Conservation (phyloP, 2,797 vertebrate species). For the Morelia viridis region DNA sequence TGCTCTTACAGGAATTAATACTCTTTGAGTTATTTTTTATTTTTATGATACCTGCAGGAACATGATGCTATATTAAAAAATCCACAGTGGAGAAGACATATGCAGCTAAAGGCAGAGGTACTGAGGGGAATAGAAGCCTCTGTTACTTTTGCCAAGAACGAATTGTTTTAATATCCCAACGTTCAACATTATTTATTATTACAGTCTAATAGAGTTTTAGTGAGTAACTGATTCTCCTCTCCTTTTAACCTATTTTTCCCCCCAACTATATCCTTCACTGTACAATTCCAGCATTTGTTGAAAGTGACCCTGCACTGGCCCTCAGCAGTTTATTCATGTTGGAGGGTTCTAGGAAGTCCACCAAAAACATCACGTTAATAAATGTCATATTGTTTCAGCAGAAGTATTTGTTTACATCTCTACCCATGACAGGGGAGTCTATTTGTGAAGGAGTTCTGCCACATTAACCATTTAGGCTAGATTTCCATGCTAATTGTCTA, state of each 20-base stretch:
- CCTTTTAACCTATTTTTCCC: conserved; percentile 62
- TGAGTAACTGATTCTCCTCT: conserved; percentile 64
- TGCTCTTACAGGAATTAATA: conserved; percentile 77
- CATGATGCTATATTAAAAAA: conserved; percentile 78
- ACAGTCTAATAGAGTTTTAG: conserved; percentile 68
- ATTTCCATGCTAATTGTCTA: conserved; percentile 63
- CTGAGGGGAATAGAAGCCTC: conserved; percentile 72
- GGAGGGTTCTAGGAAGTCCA: conserved; percentile 8
- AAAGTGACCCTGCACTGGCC: conserved; percentile 6
- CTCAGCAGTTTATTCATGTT: not conserved
- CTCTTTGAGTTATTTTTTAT: conserved; percentile 73
- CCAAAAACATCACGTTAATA: conserved; percentile 51
- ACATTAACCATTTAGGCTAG: conserved; percentile 61
- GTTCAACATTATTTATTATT: conserved; percentile 82
- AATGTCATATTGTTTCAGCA: conserved; percentile 52
- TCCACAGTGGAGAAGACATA: conserved; percentile 66
- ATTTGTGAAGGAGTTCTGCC: conserved; percentile 54
- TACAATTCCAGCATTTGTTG: conserved; percentile 34
- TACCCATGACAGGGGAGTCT: conserved; percentile 49
- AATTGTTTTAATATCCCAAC: conserved; percentile 84
- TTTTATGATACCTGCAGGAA: conserved; percentile 81
- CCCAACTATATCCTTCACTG: conserved; percentile 45
- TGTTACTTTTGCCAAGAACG: conserved; percentile 72
- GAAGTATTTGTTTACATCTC: conserved; percentile 49
- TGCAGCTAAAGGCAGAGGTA: conserved; percentile 70